Evolutionary conservation across 2,113 vertebrate genomes (phyloP).

Genomic region (Sula dactylatra): DNA sequence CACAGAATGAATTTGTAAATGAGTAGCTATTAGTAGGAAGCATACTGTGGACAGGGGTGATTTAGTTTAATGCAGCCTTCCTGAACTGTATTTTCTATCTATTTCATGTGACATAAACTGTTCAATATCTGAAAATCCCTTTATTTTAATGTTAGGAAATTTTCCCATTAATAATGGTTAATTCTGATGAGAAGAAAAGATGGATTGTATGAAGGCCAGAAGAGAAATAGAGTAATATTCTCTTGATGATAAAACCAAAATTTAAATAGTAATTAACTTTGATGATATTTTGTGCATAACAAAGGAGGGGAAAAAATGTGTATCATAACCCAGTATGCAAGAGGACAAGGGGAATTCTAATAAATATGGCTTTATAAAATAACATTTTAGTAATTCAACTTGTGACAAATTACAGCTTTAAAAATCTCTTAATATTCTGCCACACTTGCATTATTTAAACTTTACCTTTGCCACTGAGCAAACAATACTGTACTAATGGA

Average conservation of each 20-base stretch:
- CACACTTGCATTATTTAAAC: conserved; percentile 33
- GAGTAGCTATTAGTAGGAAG: not conserved
- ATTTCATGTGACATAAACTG: not conserved
- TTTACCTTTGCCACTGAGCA: conserved; percentile 33
- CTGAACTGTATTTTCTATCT: not conserved
- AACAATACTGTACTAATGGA: conserved; percentile 23
- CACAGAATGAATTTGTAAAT: not conserved
- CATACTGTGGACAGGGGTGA: not conserved
- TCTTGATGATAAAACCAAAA: not conserved
- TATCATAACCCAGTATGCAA: not conserved
- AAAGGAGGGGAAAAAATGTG: not conserved
- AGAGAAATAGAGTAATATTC: not conserved
- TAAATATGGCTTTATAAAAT: not conserved
- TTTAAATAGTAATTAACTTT: not conserved
- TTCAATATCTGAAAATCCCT: not conserved
- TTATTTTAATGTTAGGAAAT: not conserved
- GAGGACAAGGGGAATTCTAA: not conserved
- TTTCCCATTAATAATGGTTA: not conserved
- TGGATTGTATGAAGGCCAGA: not conserved
- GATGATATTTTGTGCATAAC: not conserved
- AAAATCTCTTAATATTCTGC: conserved; percentile 15
- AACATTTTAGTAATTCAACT: not conserved
- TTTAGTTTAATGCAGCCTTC: not conserved
- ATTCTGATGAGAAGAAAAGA: not conserved
- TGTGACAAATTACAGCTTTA: not conserved